Base-by-base conservation (phyloP, 2,888 invertebrate species). In the Nomada lathburiana region DNA sequence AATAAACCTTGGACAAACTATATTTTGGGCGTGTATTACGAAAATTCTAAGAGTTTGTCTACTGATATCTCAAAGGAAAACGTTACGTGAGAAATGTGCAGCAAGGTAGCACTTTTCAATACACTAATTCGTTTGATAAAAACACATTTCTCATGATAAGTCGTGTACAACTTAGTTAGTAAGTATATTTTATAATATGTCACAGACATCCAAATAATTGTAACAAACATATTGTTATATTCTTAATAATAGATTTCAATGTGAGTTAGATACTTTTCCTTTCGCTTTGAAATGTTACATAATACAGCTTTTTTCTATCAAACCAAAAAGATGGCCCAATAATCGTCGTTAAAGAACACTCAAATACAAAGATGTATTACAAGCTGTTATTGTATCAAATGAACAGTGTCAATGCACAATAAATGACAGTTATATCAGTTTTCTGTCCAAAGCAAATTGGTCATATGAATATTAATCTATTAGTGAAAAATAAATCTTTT, bases 401-500 rank as follows among this genome's bases (percentile, higher is more conserved):
- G 29, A 68, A 53, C 53, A 69, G 62, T 50, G 59, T 73, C 55
- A 62, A 64, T 80, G 63, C 59, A 53, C 55, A 72, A 71, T 42
- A 52, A 72, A 75, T 44, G 53, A 71, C 44, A 72, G 55, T 42
- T 77, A 64, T 76, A 26, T 64, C 26, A 53, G 29, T 55, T 62
- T 62, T 65, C 57, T 73, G 23, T 47, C 18, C 44, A 74, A 81
- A 80, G 52, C 60, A 71, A 81, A 81, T 59, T 74, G 79, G 29
- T 68, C 62, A 23, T 69, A 72, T 42, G 69, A 60, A 63, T 68
- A 65, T 69, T 59, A 76, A 82, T 73, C 47, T 29, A 60, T 82
- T 82, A 72, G 79, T 78, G 75, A 82, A 79, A 82, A 82, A 77
- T 82, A 83, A 76, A 82, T 77, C 44, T 82, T 71, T 82, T 26